A percentile compares a stretch with the other conserved stretches of the same genome.
phyloP scores from a whole-genome alignment of 2,888 invertebrate species.

The Electrophaes corylata region DNA sequence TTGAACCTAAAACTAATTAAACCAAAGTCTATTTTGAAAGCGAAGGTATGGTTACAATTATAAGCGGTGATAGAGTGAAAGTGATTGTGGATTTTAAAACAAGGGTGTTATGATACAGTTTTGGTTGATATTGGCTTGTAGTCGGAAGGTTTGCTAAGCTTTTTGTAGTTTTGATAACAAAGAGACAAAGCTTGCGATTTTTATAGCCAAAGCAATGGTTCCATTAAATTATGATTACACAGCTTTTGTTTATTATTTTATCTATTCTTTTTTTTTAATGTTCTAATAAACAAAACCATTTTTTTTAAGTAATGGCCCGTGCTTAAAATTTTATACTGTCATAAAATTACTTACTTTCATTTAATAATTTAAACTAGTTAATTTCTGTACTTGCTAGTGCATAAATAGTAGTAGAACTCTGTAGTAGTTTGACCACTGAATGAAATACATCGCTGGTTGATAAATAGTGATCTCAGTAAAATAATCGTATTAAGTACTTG shows the following conservation, averaged over 20 bases:
- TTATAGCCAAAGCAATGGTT: conserved; percentile 39
- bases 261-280: neutral
- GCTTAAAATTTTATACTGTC: too few species aligned
- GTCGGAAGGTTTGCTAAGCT: conserved; percentile 44
- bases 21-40: conserved; percentile 42
- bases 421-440: too few species aligned
- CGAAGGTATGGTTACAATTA: neutral
- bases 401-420: too few species aligned
- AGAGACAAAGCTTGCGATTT: conserved; percentile 46
- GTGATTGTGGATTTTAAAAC: conserved; percentile 29
- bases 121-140: conserved; percentile 22
- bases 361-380: too few species aligned
- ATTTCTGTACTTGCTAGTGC: too few species aligned
- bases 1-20: conserved; percentile 32
- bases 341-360: too few species aligned
- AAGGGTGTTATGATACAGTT: conserved; percentile 31
- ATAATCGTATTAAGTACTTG: too few species aligned
- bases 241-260: neutral
- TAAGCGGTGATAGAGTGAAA: neutral
- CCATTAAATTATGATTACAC: neutral
- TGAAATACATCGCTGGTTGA: too few species aligned
- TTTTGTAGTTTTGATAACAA: conserved; percentile 56
- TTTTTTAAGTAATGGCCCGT: too few species aligned
- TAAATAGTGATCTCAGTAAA: too few species aligned
- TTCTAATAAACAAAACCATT: too few species aligned